Percentiles rank a stretch among this genome's conserved stretches.
phyloP scores from a whole-genome alignment of 2,797 vertebrate species.

The Ptychadena robeensis region DNA sequence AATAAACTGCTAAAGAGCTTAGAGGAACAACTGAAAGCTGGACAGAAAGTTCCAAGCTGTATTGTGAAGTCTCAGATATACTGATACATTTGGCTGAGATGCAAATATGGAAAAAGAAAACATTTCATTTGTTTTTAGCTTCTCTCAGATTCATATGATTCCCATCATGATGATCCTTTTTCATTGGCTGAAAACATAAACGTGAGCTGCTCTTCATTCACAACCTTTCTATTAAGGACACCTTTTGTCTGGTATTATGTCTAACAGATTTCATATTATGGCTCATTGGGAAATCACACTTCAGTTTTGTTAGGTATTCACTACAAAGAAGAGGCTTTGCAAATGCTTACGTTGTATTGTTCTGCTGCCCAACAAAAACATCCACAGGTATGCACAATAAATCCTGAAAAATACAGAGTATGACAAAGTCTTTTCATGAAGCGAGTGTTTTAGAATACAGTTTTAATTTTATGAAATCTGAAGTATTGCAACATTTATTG shows the following conservation, averaged over 20 bases:
- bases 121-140: conserved; percentile 46
- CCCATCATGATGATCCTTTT: conserved; percentile 23
- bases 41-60: conserved; percentile 44
- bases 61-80: conserved; percentile 44
- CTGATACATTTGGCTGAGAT: conserved; percentile 49
- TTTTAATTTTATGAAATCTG: conserved; percentile 2
- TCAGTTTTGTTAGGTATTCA: conserved; percentile 13
- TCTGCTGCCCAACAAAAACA: neutral
- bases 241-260: conserved; percentile 39
- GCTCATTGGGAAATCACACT: conserved; percentile 39
- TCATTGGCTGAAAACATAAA: conserved; percentile 19
- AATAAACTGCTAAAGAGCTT: conserved; percentile 57
- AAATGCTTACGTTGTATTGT: conserved; percentile 14
- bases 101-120: conserved; percentile 54
- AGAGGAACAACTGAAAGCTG: conserved; percentile 38
- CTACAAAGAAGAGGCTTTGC: neutral
- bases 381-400: neutral
- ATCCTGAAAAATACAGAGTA: conserved; percentile 11
- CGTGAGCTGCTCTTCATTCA: conserved; percentile 23
- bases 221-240: conserved; percentile 36
- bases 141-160: conserved; percentile 47
- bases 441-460: neutral
- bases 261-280: conserved; percentile 46
- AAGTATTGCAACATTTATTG: neutral
- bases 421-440: neutral